phyloP scores from a whole-genome alignment of 2,797 vertebrate species.

The Lithobates sylvaticus region DNA sequence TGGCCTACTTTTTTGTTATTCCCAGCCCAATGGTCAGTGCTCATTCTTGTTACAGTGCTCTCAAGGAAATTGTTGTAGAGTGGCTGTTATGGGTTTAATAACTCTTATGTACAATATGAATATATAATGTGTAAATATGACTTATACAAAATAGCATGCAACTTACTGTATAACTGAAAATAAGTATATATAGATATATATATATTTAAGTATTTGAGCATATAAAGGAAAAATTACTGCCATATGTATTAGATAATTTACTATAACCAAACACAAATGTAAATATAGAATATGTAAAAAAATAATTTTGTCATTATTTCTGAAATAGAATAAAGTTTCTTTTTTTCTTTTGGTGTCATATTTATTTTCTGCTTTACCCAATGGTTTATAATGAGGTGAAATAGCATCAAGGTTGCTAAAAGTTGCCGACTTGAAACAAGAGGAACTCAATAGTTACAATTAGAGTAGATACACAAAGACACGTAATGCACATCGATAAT shows the following conservation, averaged over 20 bases:
- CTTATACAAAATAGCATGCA: slow-evolving; percentile 86
- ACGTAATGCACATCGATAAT: too few species aligned
- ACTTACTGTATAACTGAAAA: slow-evolving; percentile 71
- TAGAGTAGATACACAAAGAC: too few species aligned
- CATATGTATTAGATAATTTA: slow-evolving; percentile 79
- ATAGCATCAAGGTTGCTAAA: too few species aligned
- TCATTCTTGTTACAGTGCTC: slow-evolving; percentile 15
- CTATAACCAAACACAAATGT: slow-evolving; percentile 84
- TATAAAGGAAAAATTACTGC: slow-evolving; percentile 73
- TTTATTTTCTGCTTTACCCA: neutral
- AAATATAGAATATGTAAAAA: slow-evolving; percentile 93
- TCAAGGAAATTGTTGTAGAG: slow-evolving; percentile 51
- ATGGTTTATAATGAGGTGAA: neutral
- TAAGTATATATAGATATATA: slow-evolving; percentile 52
- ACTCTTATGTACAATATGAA: slow-evolving; percentile 72
- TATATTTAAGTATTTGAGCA: slow-evolving; percentile 57
- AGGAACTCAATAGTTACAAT: too few species aligned
- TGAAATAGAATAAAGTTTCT: slow-evolving; percentile 91
- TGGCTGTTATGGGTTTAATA: slow-evolving; percentile 60
- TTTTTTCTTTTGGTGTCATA: slow-evolving; percentile 68
- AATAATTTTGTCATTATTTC: slow-evolving; percentile 87
- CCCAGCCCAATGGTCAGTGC: slow-evolving; percentile 3
- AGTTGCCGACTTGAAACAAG: too few species aligned
- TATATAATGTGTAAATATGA: slow-evolving; percentile 75
- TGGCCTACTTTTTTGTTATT: neutral